Percentiles rank a stretch among this genome's conserved stretches.
These are phyloP conservation scores for Solenodon paradoxus DNA, from an alignment of 2,113 vertebrate species.

Conservation along the genomic window DNA sequence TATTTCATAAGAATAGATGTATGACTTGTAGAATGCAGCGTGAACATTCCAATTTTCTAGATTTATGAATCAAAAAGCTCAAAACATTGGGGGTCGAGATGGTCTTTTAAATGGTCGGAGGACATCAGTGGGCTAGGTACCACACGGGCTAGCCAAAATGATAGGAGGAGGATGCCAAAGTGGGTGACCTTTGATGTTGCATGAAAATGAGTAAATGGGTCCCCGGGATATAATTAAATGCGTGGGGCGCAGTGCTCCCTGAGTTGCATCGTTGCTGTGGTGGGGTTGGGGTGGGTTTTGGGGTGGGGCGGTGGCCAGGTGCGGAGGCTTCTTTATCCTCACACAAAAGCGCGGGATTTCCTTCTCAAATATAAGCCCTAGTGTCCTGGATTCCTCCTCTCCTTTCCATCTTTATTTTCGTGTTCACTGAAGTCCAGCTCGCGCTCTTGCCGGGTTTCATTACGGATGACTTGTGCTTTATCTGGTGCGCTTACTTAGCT, in stretches of 20 bases:
- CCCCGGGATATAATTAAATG: background rate
- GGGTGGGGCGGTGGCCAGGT: background rate
- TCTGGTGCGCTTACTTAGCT: background rate
- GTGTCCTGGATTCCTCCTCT: background rate
- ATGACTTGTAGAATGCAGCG: background rate
- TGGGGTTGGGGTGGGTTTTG: background rate
- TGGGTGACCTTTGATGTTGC: background rate
- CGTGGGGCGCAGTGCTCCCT: background rate
- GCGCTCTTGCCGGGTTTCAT: background rate
- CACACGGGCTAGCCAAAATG: background rate
- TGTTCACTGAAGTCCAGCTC: background rate
- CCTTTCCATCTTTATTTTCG: background rate
- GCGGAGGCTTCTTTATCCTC: background rate
- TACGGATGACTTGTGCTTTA: background rate
- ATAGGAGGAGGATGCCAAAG: background rate
- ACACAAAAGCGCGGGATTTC: background rate
- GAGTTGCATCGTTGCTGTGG: background rate
- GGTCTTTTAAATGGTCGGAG: background rate
- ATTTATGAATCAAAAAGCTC: slow-evolving; percentile 10
- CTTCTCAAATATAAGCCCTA: background rate
- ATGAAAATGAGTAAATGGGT: background rate
- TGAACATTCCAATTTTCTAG: background rate
- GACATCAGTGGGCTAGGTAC: background rate
- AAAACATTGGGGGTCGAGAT: background rate
- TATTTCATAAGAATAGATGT: slow-evolving; percentile 50